Conservation (phyloP, 2,113 vertebrate species). For the Malurus elegans region DNA sequence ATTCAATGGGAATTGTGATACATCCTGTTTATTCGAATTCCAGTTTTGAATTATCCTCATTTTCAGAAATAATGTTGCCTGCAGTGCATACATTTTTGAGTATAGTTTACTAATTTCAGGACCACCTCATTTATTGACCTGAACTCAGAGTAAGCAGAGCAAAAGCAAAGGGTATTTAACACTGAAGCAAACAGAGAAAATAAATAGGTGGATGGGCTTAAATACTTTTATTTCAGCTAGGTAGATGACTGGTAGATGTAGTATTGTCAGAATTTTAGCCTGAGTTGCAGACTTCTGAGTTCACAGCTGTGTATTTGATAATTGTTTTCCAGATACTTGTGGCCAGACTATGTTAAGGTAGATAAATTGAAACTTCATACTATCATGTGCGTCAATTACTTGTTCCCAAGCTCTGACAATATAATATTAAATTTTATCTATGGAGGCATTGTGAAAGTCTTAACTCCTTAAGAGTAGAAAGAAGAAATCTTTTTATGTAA, state of each 20-base stretch:
- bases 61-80: background rate
- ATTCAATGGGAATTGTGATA: background rate
- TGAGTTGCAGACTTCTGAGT: background rate
- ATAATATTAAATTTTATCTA: background rate
- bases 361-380: background rate
- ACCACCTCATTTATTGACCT: background rate
- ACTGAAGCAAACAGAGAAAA: background rate
- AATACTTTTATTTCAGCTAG: background rate
- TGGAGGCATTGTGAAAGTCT: background rate
- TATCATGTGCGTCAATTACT: background rate
- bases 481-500: background rate
- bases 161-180: background rate
- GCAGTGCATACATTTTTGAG: background rate
- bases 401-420: background rate
- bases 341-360: background rate
- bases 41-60: background rate
- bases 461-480: background rate
- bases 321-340: background rate
- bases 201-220: background rate
- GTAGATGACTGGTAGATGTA: background rate
- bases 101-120: background rate
- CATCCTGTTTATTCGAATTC: background rate
- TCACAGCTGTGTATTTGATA: background rate
- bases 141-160: background rate
- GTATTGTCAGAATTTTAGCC: background rate